Base-by-base conservation (phyloP, 35 echinoderm and acorn worm genomes). In the Lytechinus variegatus region DNA sequence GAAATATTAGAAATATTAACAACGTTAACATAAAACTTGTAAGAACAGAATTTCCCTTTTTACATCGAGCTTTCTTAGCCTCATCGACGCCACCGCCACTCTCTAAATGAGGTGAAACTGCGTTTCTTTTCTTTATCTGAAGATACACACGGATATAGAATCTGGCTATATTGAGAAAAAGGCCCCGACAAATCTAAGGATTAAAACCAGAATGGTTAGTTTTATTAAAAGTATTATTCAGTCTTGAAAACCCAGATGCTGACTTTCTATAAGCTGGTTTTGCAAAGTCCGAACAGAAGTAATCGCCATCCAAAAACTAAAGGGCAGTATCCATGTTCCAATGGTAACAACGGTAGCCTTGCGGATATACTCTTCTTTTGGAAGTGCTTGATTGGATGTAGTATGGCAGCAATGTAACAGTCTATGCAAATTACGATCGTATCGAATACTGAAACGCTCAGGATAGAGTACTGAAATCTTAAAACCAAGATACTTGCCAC, bases 381-480 rank as follows among this genome's bases (percentile, higher is more conserved):
- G 27, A 29, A 91, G 55, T 96, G 95, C 56, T 28, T 87, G 28
- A 96, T 56, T 3, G 95, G 95, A 52, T 96, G 51, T 27, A 93
- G 86, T 9, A 79, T 79, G 66, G 66, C 66, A 24, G 66, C 66
- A 24, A 79, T 79, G 66, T 79, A 79, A 79, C 66, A 19, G 21
- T 79, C 66, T 7, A 79, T 24, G 66, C 66, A 79, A 79, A 79
- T 79, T 0, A 79, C 66, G 66, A 79, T 79, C 0, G 24, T 24
- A 79, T 19, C 66, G n/a, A 19, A 79, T 5, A 79, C 66, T n/a
- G 66, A 79, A 24, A 91, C 72, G 8, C 91, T 16, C 12, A 88
- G 53, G 9, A 94, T 57, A 7, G 79, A 54, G 55, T 96, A 54
- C 54, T 96, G 54, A 16, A 94, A n/a, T 9, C 87, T 56, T 29